These are phyloP conservation scores for Trachymyrmex septentrionalis DNA, from an alignment of 1,140 invertebrate genomes.

Conservation along the genomic window DNA sequence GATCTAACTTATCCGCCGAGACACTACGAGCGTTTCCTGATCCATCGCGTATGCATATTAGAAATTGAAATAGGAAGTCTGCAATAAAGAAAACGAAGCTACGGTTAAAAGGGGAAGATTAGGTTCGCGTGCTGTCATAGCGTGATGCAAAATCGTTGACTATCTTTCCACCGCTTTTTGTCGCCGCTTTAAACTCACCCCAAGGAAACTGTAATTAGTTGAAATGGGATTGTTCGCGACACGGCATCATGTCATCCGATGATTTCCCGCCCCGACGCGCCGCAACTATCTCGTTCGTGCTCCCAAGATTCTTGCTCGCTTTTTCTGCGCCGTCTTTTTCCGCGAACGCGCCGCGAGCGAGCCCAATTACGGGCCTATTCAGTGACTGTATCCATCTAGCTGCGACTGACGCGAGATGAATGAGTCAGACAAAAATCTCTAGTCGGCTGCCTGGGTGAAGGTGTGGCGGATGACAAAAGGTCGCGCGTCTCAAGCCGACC, in stretches of 20 bases:
- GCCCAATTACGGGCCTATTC: slow-evolving; percentile 52
- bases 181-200: slow-evolving; percentile 71
- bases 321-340: slow-evolving; percentile 42
- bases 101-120: slow-evolving; percentile 40
- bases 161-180: slow-evolving; percentile 42
- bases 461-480: slow-evolving; percentile 62
- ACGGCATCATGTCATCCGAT: slow-evolving; percentile 50
- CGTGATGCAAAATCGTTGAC: slow-evolving; percentile 75
- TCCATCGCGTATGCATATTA: slow-evolving; percentile 21
- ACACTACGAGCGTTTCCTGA: neutral
- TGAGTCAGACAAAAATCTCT: slow-evolving; percentile 46
- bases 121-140: slow-evolving; percentile 75
- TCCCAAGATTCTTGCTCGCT: slow-evolving; percentile 18
- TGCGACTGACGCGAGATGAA: slow-evolving; percentile 30
- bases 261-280: neutral
- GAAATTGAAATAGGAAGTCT: slow-evolving; percentile 62
- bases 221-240: slow-evolving; percentile 77
- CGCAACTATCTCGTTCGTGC: slow-evolving; percentile 4
- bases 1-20: slow-evolving; percentile 22
- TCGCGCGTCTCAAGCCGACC: slow-evolving; percentile 31
- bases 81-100: slow-evolving; percentile 50
- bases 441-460: slow-evolving; percentile 9
- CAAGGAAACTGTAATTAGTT: slow-evolving; percentile 74
- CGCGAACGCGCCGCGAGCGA: slow-evolving; percentile 39
- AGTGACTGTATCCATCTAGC: neutral